A percentile compares a stretch with the other conserved stretches of the same genome.
phyloP scores from a whole-genome alignment of 1,140 invertebrate species.

The Anastrepha obliqua region DNA sequence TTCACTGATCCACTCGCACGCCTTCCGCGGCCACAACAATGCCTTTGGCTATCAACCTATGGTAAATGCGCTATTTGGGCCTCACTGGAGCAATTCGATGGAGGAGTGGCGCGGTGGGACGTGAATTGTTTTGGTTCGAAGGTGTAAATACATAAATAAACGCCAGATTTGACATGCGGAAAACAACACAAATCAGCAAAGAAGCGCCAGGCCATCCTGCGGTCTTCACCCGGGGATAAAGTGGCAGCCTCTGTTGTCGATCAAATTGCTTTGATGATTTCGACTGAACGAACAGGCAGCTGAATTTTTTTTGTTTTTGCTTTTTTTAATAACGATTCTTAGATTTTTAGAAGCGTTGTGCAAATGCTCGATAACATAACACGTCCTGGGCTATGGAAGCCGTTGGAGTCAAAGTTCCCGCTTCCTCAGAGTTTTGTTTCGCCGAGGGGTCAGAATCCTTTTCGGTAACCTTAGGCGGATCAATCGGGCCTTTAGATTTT shows the following conservation, averaged over 20 bases:
- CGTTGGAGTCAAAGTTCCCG: too few relatives aligned
- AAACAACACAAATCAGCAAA: background rate
- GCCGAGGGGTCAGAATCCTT: too few relatives aligned
- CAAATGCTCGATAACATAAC: too few relatives aligned
- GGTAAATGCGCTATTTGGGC: background rate
- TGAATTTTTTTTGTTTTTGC: too few relatives aligned
- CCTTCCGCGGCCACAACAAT: background rate
- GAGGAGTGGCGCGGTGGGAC: background rate
- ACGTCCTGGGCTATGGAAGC: too few relatives aligned
- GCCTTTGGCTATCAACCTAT: background rate
- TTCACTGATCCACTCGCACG: background rate
- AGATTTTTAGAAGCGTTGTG: too few relatives aligned
- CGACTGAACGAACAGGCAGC: too few relatives aligned
- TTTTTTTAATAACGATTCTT: too few relatives aligned
- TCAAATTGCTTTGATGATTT: background rate
- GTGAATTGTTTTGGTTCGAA: conserved; percentile 5
- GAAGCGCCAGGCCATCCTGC: too few relatives aligned
- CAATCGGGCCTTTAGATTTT: too few relatives aligned
- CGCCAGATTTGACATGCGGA: background rate
- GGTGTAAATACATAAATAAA: conserved; percentile 23
- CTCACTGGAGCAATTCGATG: background rate
- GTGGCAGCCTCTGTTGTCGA: background rate
- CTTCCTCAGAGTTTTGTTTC: too few relatives aligned
- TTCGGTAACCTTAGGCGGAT: too few relatives aligned
- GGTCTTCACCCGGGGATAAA: background rate